Evolutionary conservation across 2,888 invertebrate genomes (phyloP), one percentile per base, ranked within the genome.

Genomic region (Diploptera punctata): DNA sequence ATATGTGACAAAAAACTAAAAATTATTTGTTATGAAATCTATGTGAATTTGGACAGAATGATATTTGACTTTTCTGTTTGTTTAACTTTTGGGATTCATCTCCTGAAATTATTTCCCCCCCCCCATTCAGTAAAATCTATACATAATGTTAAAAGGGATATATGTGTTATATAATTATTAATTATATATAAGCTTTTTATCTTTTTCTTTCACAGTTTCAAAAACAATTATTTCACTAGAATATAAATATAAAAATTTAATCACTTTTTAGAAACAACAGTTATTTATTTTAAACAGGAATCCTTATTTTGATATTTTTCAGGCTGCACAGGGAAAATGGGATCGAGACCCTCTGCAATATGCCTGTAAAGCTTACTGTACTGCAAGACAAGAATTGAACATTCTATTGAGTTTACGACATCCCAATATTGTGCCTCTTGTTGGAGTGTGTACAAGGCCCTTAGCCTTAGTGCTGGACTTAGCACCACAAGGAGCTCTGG

Each of bases 341-440:
- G 94, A 95, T 79, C 88, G 97, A 43, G 97, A 97, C 81, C 96
- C 98, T 0, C 83, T 93, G 31, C 94, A 98, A 79, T 94, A 94
- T 75, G 95, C 97, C 0, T 97, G 97, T 79, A 95, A 97, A 81
- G 98, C 99, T 0, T 99, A 99, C 84, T 95, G 96, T 81, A 98
- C 96, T 0, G 95, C 98, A 1, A 87, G 99, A 19, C 98, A 98
- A 82, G 99, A 99, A 83, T 85, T 99, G 70, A 91, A 93, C 78
- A 96, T 99, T 75, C 85, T 99, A 65, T 82, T 92, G 69, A 91
- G 92, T 7, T 87, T 99, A 68, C 88, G 92, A 68, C 99, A 99
- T 85, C 88, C 93, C 1, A 93, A 98, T 85, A 97, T 99, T 75
- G 94, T 98, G 69, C 94, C 97, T 2, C 87, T 98, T 76, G 89